A percentile compares a stretch with the other conserved stretches of the same genome.
Evolutionary conservation across 1,140 invertebrate species (phyloP).

Genomic region (Lordiphosa clarofinis): DNA sequence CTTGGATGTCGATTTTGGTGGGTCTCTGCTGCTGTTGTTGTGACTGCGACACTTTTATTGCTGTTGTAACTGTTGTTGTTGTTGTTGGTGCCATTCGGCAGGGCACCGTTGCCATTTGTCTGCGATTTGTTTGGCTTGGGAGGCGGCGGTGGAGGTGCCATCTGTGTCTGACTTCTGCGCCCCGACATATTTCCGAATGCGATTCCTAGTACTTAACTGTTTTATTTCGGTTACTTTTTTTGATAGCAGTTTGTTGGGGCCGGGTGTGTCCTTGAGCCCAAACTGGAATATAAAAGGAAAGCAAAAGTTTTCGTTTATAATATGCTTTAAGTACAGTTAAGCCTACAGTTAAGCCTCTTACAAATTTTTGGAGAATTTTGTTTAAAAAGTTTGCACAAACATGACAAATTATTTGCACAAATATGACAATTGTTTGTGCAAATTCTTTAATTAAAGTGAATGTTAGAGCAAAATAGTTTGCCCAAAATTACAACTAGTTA

Average conservation of each 20-base stretch:
- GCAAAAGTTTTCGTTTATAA: slow-evolving; percentile 35
- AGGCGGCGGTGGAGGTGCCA: slow-evolving; percentile 78
- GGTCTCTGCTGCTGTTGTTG: slow-evolving; percentile 20
- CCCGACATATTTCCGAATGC: slow-evolving; percentile 63
- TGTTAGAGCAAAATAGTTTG: too few relatives aligned
- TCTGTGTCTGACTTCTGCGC: slow-evolving; percentile 75
- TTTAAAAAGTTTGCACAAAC: too few relatives aligned
- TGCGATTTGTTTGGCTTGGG: slow-evolving; percentile 74
- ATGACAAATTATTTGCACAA: too few relatives aligned
- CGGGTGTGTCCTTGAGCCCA: slow-evolving; percentile 41
- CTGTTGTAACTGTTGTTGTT: slow-evolving; percentile 32
- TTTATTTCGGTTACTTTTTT: slow-evolving; percentile 14
- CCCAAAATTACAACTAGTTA: too few relatives aligned
- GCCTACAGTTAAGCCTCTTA: too few relatives aligned
- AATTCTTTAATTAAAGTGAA: too few relatives aligned
- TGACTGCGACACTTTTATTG: slow-evolving; percentile 60
- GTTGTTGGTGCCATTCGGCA: slow-evolving; percentile 42
- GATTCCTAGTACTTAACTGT: slow-evolving; percentile 18
- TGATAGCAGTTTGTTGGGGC: slow-evolving; percentile 26
- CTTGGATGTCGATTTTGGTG: slow-evolving; percentile 15
- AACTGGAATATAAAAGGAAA: slow-evolving; percentile 33
- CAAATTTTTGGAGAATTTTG: too few relatives aligned
- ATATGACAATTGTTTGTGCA: too few relatives aligned
- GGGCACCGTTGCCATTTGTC: slow-evolving; percentile 38
- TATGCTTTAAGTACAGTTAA: slow-evolving; percentile 13